Evolutionary conservation across 2,888 invertebrate genomes (phyloP).

Genomic region (Rhogogaster chlorosoma): DNA sequence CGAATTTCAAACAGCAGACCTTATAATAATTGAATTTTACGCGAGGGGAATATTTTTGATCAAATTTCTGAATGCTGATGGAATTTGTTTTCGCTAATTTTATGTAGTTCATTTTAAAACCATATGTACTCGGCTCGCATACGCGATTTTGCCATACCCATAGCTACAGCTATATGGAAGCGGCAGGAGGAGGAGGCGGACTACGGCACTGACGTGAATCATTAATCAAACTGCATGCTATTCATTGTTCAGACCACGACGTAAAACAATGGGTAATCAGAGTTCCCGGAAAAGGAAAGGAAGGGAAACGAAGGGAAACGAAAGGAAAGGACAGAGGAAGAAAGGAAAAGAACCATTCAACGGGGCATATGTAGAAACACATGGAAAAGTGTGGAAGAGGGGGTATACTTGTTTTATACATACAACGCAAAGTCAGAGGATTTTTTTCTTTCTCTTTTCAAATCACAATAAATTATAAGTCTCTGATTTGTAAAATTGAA

Average conservation of each 20-base stretch:
- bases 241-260: not conserved
- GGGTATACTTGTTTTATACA: not conserved
- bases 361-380: not conserved
- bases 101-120: not conserved
- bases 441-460: not conserved
- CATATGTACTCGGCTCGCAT: not conserved
- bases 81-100: not conserved
- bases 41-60: too few species aligned
- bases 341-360: not conserved
- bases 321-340: not conserved
- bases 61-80: not conserved
- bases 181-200: not conserved
- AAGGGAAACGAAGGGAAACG: not conserved
- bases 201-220: not conserved
- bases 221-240: constrained; percentile 36
- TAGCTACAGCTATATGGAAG: not conserved
- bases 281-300: not conserved
- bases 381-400: not conserved
- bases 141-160: not conserved
- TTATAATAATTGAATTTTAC: not conserved
- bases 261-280: constrained; percentile 40
- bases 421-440: not conserved
- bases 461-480: not conserved
- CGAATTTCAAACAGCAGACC: not conserved
- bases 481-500: not conserved